A percentile compares a stretch with the other conserved stretches of the same genome.
These are phyloP conservation scores for Tanypteryx hageni DNA, from an alignment of 2,888 invertebrate genomes.

Conservation along the genomic window DNA sequence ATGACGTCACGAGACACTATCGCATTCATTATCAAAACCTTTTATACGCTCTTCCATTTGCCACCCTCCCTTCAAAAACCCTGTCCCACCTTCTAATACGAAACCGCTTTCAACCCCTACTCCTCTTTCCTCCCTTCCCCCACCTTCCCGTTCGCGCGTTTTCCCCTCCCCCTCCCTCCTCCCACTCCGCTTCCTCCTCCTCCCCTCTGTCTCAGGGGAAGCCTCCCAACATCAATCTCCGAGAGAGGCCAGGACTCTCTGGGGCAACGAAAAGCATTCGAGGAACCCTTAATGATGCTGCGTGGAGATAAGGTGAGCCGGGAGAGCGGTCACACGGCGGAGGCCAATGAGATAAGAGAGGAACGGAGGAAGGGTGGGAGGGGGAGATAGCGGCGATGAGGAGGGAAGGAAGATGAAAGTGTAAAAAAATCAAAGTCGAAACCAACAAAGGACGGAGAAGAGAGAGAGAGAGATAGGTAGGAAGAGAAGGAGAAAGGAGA, in stretches of 20 bases:
- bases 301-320: conserved; percentile 52
- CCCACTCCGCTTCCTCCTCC: neutral
- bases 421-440: neutral
- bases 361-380: neutral
- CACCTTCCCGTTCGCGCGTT: too few species aligned
- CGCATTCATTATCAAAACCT: conserved; percentile 63
- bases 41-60: conserved; percentile 57
- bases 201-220: conserved; percentile 51
- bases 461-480: neutral
- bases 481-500: neutral
- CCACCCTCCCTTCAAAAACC: conserved; percentile 17
- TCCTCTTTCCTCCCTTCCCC: neutral
- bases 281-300: conserved; percentile 63
- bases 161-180: neutral
- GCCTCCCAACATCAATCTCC: conserved; percentile 56
- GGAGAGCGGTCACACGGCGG: neutral
- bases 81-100: neutral
- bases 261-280: conserved; percentile 58
- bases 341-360: neutral
- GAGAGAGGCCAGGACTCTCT: conserved; percentile 31
- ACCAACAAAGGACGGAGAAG: neutral
- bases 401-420: neutral
- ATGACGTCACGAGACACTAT: conserved; percentile 59
- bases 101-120: neutral
- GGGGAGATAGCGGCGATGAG: neutral